Conservation (phyloP, 2,888 invertebrate genomes). For the Dicyrtomina minuta region DNA sequence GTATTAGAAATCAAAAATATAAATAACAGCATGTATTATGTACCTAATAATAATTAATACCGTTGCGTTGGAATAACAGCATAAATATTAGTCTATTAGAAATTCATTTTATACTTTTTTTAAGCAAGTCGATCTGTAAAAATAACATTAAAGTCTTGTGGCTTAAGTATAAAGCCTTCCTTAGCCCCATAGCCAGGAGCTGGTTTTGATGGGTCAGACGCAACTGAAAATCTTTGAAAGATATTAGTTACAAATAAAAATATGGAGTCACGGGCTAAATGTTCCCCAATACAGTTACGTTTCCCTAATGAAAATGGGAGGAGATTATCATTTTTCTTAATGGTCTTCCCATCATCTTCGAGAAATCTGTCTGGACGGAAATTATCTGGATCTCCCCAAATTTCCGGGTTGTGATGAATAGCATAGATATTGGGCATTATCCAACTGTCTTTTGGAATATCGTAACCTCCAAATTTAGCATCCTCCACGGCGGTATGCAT, state of each 20-base stretch:
- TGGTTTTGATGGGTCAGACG: neutral
- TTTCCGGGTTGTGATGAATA: slow-evolving; percentile 35
- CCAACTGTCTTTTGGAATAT: slow-evolving; percentile 17
- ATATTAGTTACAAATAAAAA: slow-evolving; percentile 30
- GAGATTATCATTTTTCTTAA: slow-evolving; percentile 10
- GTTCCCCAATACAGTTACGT: no score
- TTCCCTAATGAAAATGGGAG: slow-evolving; percentile 20
- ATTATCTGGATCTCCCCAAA: slow-evolving; percentile 42
- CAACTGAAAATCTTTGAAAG: slow-evolving; percentile 24
- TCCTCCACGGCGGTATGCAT: slow-evolving; percentile 21
- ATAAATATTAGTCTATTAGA: no score
- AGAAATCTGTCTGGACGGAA: slow-evolving; percentile 46
- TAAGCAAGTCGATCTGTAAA: slow-evolving; percentile 3
- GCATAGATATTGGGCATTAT: slow-evolving; percentile 25
- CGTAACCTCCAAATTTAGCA: neutral
- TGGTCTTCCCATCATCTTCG: slow-evolving; percentile 23
- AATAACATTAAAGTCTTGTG: slow-evolving; percentile 10
- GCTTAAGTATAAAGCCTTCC: slow-evolving; percentile 16
- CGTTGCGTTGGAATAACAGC: no score
- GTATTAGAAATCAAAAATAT: no score
- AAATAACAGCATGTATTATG: no score
- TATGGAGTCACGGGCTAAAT: slow-evolving; percentile 15
- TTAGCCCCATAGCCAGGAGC: neutral
- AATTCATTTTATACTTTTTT: no score
- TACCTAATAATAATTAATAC: no score